These are phyloP conservation scores for Lycophotia porphyrea DNA, from an alignment of 2,888 invertebrate genomes.

Conservation along the genomic window DNA sequence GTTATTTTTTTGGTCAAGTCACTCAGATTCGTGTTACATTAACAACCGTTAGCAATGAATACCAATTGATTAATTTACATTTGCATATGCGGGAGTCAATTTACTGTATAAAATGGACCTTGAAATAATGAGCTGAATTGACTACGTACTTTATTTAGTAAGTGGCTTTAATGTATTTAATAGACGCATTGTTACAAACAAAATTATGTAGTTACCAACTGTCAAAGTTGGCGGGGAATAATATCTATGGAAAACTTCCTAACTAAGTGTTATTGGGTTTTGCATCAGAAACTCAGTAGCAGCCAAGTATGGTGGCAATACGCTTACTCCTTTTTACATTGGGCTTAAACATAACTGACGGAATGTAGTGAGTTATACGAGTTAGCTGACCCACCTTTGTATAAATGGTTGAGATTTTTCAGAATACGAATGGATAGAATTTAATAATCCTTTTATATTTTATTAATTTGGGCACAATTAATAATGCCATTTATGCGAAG, in stretches of 20 bases:
- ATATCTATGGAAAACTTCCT: background rate
- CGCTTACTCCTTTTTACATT: no score
- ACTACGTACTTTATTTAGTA: constrained; percentile 21
- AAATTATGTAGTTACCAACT: background rate
- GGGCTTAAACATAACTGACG: no score
- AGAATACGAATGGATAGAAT: no score
- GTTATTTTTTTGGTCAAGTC: constrained; percentile 25
- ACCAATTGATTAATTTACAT: constrained; percentile 49
- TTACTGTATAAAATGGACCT: constrained; percentile 37
- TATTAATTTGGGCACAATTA: no score
- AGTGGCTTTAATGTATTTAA: constrained; percentile 31
- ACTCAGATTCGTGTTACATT: constrained; percentile 20
- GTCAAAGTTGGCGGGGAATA: background rate
- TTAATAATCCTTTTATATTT: no score
- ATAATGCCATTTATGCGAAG: no score
- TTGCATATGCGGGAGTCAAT: constrained; percentile 45
- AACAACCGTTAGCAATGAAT: constrained; percentile 6
- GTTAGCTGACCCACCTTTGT: no score
- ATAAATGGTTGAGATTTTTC: no score
- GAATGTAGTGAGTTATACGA: no score
- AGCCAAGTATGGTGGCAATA: no score
- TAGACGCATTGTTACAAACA: constrained; percentile 16
- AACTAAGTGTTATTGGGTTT: background rate
- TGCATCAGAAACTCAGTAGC: background rate
- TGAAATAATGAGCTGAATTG: constrained; percentile 52